A percentile compares a stretch with the other conserved stretches of the same genome.
Conservation (phyloP, 2,113 vertebrate species). For the Malurus melanocephalus region DNA sequence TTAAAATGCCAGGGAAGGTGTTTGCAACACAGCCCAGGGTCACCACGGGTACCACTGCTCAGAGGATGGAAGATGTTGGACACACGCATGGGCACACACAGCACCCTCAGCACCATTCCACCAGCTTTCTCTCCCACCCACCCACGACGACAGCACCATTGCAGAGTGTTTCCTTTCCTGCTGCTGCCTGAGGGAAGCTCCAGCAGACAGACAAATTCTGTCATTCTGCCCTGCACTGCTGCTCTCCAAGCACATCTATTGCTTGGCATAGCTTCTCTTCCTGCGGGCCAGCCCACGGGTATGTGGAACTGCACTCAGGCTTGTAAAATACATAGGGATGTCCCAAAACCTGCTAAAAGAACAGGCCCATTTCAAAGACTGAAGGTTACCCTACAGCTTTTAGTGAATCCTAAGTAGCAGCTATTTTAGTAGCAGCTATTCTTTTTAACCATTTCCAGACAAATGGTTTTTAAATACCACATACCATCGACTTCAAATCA, state of each 20-base stretch:
- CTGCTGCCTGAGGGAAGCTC: not conserved
- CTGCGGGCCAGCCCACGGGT: not conserved
- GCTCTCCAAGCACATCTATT: not conserved
- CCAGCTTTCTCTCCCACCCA: not conserved
- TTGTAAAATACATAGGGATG: not conserved
- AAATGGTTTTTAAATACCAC: not conserved
- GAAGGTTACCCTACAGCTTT: not conserved
- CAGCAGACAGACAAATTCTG: not conserved
- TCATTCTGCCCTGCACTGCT: not conserved
- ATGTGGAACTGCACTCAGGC: accelerated
- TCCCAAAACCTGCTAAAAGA: not conserved
- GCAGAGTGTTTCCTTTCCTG: accelerated
- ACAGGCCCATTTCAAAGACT: not conserved
- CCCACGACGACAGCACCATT: accelerated
- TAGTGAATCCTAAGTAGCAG: not conserved
- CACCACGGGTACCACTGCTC: constrained; percentile 2
- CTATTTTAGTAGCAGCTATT: not conserved
- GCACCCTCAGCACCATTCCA: not conserved
- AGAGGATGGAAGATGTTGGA: constrained; percentile 58
- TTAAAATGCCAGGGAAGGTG: constrained; percentile 24
- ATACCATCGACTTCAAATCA: not conserved
- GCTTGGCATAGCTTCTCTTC: not conserved
- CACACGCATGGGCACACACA: constrained; percentile 40
- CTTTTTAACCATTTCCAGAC: not conserved
- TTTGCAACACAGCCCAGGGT: not conserved